These are phyloP conservation scores for Nineta flava DNA, from an alignment of 2,888 invertebrate genomes.

Conservation along the genomic window DNA sequence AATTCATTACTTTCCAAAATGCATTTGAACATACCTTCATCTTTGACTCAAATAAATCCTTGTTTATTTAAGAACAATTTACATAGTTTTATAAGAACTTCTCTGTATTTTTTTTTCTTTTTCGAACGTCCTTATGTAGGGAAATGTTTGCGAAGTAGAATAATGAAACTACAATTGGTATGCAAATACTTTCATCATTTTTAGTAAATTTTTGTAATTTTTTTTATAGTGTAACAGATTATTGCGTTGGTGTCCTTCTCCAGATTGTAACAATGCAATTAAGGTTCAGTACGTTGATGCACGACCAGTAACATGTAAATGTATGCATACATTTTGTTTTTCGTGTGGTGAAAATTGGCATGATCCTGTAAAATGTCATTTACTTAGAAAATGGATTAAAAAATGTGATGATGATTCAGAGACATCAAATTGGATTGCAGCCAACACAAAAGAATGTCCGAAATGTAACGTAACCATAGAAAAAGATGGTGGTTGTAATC, in stretches of 20 bases:
- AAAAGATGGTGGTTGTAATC: slow-evolving; percentile 97
- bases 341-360: slow-evolving; percentile 96
- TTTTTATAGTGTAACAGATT: slow-evolving; percentile 74
- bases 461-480: slow-evolving; percentile 95
- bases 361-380: slow-evolving; percentile 89
- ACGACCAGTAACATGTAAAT: slow-evolving; percentile 83
- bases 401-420: slow-evolving; percentile 99
- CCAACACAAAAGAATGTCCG: slow-evolving; percentile 98
- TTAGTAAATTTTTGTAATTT: too few relatives aligned
- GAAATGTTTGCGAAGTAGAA: too few relatives aligned
- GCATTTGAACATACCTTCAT: too few relatives aligned
- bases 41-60: too few relatives aligned
- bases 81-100: too few relatives aligned
- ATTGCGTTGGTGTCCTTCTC: slow-evolving; percentile 94
- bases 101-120: too few relatives aligned
- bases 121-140: too few relatives aligned
- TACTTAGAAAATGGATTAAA: slow-evolving; percentile 92
- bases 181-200: too few relatives aligned
- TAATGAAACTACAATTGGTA: too few relatives aligned
- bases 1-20: too few relatives aligned
- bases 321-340: slow-evolving; percentile 89
- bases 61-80: too few relatives aligned
- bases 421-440: slow-evolving; percentile 98
- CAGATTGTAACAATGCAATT: slow-evolving; percentile 92
- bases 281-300: slow-evolving; percentile 83